Percentiles rank a stretch among this genome's conserved stretches.
phyloP scores from a whole-genome alignment of 92 coral and sea anemone species.

The Palythoa grandiflora region DNA sequence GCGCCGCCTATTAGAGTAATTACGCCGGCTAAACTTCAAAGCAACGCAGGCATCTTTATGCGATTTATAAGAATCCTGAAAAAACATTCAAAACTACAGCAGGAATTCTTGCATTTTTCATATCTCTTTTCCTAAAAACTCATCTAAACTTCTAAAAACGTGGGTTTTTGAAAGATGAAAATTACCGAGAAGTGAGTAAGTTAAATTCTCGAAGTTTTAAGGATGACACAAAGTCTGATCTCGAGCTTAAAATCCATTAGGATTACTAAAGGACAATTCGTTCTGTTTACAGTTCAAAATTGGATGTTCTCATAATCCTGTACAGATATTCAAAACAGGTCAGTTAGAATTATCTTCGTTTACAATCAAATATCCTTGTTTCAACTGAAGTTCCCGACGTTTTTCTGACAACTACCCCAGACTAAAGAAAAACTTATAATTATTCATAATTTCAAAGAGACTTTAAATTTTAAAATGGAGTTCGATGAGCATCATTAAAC shows the following conservation, averaged over 20 bases:
- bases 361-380: background rate
- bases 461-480: background rate
- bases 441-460: background rate
- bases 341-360: background rate
- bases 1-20: too few species aligned
- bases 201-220: background rate
- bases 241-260: background rate
- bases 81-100: too few species aligned
- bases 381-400: background rate
- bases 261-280: conserved; percentile 4
- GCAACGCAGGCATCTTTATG: too few species aligned
- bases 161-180: too few species aligned
- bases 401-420: background rate
- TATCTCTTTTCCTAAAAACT: too few species aligned
- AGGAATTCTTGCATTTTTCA: too few species aligned
- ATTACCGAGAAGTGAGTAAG: too few species aligned
- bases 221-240: background rate
- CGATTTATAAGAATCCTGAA: too few species aligned
- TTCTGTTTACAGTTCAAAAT: background rate
- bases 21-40: too few species aligned
- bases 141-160: too few species aligned
- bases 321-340: background rate
- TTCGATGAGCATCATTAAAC: background rate
- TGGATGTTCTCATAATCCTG: conserved; percentile 3
- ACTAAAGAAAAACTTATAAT: background rate